Conservation (phyloP, 2,113 vertebrate genomes). For the Galbula dea region DNA sequence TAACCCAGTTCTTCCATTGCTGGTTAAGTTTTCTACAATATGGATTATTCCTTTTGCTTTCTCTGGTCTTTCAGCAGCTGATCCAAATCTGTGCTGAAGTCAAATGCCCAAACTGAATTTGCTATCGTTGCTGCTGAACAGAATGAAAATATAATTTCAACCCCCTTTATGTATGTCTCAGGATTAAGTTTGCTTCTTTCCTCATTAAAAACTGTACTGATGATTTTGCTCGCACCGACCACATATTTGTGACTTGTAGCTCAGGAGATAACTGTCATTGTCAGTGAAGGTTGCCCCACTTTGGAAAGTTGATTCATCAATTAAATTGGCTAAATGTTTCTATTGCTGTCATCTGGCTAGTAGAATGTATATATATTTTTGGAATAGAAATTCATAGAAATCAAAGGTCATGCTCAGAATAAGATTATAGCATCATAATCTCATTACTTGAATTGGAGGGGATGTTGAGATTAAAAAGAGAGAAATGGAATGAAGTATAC, state of each 20-base stretch:
- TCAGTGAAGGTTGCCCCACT: not conserved
- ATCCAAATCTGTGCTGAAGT: conserved; percentile 31
- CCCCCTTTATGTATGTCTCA: not conserved
- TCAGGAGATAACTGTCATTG: not conserved
- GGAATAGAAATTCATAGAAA: not conserved
- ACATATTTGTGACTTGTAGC: not conserved
- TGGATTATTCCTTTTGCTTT: conserved; percentile 16
- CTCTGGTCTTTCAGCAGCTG: not conserved
- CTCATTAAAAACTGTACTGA: not conserved
- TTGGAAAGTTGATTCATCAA: not conserved
- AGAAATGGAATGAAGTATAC: not conserved
- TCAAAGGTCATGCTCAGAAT: conserved; percentile 34
- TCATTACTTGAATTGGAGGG: not conserved
- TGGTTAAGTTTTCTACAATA: not conserved
- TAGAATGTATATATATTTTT: not conserved
- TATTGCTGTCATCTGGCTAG: not conserved
- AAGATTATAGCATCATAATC: conserved; percentile 26
- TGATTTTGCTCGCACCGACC: not conserved
- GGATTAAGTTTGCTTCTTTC: conserved; percentile 23
- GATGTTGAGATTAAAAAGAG: not conserved
- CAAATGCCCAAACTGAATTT: not conserved
- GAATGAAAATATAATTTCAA: conserved; percentile 23
- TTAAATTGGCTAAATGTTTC: conserved; percentile 24
- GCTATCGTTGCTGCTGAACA: not conserved
- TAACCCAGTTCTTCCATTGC: not conserved